A percentile compares a stretch with the other conserved stretches of the same genome.
Evolutionary conservation across 2,797 vertebrate genomes (phyloP).

Genomic region (Neosilurus hyrtlii): DNA sequence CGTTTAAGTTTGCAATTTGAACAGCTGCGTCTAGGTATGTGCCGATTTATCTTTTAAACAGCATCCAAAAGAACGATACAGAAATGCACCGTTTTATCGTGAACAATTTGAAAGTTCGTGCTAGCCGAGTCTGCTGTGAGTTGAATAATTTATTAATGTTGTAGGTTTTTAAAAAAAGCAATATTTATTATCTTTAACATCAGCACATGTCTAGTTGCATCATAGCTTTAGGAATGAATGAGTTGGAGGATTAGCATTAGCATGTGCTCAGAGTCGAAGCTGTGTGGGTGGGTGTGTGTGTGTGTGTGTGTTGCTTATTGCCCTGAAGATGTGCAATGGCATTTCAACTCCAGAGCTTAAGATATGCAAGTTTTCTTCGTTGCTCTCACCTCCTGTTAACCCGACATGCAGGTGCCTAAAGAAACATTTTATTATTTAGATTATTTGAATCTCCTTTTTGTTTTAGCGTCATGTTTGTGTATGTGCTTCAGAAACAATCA

Average conservation of each 20-base stretch:
- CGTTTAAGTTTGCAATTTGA: not conserved
- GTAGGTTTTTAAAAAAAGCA: not conserved
- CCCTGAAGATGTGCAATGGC: constrained; percentile 36
- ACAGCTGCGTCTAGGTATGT: constrained; percentile 1
- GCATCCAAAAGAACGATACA: not conserved
- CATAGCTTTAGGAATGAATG: not conserved
- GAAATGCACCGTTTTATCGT: not conserved
- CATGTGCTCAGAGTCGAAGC: not conserved
- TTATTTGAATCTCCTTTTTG: not conserved
- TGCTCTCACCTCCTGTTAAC: constrained; percentile 27
- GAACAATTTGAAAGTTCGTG: not conserved
- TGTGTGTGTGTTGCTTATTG: not conserved
- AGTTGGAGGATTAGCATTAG: not conserved
- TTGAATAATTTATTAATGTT: not conserved
- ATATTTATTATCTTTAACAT: not conserved
- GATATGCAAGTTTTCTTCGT: constrained; percentile 34
- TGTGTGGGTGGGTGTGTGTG: not conserved
- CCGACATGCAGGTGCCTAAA: constrained; percentile 36
- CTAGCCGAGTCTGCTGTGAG: not conserved
- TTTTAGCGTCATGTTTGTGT: not conserved
- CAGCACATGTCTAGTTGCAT: not conserved
- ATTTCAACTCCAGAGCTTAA: constrained; percentile 17
- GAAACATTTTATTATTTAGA: not conserved
- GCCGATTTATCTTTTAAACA: not conserved
- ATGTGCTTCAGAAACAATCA: constrained; percentile 30